phyloP scores from a whole-genome alignment of 92 coral and sea anemone species.

The Palythoa heliodiscus region DNA sequence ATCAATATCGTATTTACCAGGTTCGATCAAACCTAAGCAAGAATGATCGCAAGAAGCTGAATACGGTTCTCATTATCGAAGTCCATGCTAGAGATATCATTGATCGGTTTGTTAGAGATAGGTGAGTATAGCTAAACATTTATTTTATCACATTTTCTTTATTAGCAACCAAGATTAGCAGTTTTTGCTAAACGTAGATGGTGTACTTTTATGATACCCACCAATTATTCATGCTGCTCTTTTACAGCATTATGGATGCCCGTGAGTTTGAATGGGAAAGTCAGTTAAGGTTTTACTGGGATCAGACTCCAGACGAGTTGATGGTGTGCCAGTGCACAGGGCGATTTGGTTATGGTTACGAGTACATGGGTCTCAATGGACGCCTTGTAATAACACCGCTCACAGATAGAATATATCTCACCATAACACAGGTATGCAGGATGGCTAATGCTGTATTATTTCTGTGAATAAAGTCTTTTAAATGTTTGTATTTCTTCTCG shows the following conservation, averaged over 20 bases:
- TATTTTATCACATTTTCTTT: no score
- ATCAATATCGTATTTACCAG: slow-evolving; percentile 30
- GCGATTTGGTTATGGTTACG: slow-evolving; percentile 98
- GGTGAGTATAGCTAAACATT: slow-evolving; percentile 53
- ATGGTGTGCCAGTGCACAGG: slow-evolving; percentile 99
- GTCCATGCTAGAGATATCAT: slow-evolving; percentile 97
- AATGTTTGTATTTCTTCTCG: no score
- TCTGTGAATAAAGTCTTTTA: no score
- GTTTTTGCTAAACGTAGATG: no score
- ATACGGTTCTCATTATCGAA: slow-evolving; percentile 92
- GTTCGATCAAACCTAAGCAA: slow-evolving; percentile 90
- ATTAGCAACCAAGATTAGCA: no score
- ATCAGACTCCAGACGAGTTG: slow-evolving; percentile 91
- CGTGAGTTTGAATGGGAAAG: slow-evolving; percentile 99
- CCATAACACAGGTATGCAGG: slow-evolving; percentile 86
- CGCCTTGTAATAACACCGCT: slow-evolving; percentile 97
- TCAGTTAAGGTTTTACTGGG: slow-evolving; percentile 98
- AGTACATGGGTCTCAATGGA: slow-evolving; percentile 98
- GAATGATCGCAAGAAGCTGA: slow-evolving; percentile 97
- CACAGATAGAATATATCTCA: slow-evolving; percentile 96
- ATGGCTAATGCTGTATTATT: neutral
- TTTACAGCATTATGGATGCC: slow-evolving; percentile 89
- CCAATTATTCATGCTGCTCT: neutral
- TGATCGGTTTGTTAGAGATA: slow-evolving; percentile 95
- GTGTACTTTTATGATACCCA: no score